Base-by-base conservation (phyloP, 1,140 invertebrate species). In the Antheraea pernyi region DNA sequence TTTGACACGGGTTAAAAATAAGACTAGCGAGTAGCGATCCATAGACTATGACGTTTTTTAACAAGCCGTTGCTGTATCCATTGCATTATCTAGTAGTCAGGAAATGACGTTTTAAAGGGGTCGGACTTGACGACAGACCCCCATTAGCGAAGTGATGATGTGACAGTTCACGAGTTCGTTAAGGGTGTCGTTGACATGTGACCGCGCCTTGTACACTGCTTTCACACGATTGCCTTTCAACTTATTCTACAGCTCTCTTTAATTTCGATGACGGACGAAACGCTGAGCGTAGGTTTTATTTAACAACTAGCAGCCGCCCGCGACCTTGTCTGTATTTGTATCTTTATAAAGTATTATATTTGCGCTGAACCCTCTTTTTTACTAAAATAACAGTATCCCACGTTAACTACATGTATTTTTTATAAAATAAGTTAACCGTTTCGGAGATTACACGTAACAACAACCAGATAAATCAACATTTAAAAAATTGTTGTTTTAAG, bases 21-120 rank as follows among this genome's bases (percentile, higher is more conserved):
- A 30, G 22, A 30, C 22, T 30, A 30, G 39, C 37, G 37, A 9
- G 37, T 48, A 48, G 13, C 6, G 13, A 5, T 16, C 16, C 10
- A 5, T n/a, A 16, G 13, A 53, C 16, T 16, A 16, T n/a, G n/a
- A n/a, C n/a, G 4, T 37, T 22, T 16, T 13, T 39, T 18, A 19
- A 68, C 73, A 72, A 53, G 75, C 63, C 74, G 72, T 79, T 85
- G 77, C 79, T 79, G 75, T 82, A 86, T 87, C 85, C 84, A 79
- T 22, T 36, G 67, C 77, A 69, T 70, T 82, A 86, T 87, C 81
- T 82, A 76, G 79, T 83, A 79, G 84, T 72, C 80, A 84, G 86
- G 86, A 89, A 88, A 84, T 75, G 83, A 73, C 77, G 83, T 85
- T 86, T 89, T 85, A 88, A 88, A 88, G 84, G 85, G 85, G 83